Evolutionary conservation across 2,888 invertebrate species (phyloP).

Genomic region (Netelia virgata): DNA sequence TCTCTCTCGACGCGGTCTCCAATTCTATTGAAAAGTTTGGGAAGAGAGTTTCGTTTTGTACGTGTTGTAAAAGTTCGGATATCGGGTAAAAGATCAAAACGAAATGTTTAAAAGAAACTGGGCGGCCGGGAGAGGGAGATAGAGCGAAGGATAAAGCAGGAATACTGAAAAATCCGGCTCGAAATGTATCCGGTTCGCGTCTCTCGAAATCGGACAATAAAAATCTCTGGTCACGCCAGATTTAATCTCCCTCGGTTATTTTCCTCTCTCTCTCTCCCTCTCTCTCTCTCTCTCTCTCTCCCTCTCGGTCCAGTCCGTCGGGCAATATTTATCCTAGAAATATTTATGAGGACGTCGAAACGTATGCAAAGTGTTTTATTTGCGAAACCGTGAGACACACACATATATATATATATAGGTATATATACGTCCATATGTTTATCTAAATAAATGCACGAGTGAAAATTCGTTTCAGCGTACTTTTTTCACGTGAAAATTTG

Average conservation of each 20-base stretch:
- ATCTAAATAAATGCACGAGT: constrained; percentile 1
- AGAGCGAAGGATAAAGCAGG: not conserved
- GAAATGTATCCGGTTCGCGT: constrained; percentile 19
- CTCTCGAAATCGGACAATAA: constrained; percentile 37
- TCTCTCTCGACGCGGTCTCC: not conserved
- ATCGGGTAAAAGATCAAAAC: constrained; percentile 7
- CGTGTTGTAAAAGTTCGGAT: not conserved
- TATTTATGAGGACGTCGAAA: constrained; percentile 49
- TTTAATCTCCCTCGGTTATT: constrained; percentile 8
- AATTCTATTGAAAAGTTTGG: constrained; percentile 21
- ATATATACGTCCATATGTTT: constrained; percentile 2
- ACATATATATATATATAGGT: constrained; percentile 4
- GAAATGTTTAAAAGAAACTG: not conserved
- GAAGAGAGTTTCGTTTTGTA: not conserved
- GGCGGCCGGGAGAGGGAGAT: not conserved
- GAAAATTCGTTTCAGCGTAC: constrained; percentile 3
- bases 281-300: not conserved
- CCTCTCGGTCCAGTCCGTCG: not conserved
- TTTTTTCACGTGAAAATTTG: constrained; percentile 37
- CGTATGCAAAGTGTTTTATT: constrained; percentile 35
- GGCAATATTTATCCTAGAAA: constrained; percentile 33
- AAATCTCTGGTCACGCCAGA: constrained; percentile 18
- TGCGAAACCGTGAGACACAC: constrained; percentile 1
- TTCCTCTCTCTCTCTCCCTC: not conserved
- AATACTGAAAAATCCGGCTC: constrained; percentile 2